These are phyloP conservation scores for Magallana angulata DNA, from an alignment of 1,140 invertebrate species.

Conservation along the genomic window DNA sequence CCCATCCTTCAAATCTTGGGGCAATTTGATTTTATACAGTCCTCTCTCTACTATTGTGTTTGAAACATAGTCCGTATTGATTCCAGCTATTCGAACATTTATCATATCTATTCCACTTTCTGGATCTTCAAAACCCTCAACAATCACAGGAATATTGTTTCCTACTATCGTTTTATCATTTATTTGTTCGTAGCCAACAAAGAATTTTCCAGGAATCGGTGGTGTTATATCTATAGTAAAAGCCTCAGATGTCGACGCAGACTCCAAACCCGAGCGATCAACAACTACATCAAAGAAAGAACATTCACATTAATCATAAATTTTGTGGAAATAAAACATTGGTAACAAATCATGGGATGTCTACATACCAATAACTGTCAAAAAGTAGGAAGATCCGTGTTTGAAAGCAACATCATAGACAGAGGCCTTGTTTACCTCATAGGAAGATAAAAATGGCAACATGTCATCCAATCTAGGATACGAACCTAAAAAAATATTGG, in stretches of 20 bases:
- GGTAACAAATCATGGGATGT: background rate
- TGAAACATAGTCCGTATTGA: background rate
- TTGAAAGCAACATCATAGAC: background rate
- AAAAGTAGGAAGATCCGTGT: background rate
- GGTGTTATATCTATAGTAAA: background rate
- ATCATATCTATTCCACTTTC: constrained; percentile 18
- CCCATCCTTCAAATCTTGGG: background rate
- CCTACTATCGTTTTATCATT: background rate
- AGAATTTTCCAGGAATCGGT: background rate
- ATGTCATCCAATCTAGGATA: background rate
- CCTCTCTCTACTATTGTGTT: background rate
- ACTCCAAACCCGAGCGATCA: background rate
- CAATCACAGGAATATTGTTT: background rate
- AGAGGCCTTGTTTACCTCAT: background rate
- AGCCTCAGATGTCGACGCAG: background rate
- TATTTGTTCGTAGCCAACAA: background rate
- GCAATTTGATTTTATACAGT: background rate
- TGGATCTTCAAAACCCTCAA: constrained; percentile 1
- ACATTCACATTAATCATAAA: background rate
- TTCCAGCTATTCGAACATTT: background rate
- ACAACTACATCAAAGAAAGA: background rate
- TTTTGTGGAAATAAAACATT: background rate
- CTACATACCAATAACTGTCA: background rate
- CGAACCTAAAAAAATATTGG: background rate
- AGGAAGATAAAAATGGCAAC: background rate